Evolutionary conservation across 2,888 invertebrate genomes (phyloP), one percentile per base, ranked within the genome.

Genomic region (Chirona hameri): DNA sequence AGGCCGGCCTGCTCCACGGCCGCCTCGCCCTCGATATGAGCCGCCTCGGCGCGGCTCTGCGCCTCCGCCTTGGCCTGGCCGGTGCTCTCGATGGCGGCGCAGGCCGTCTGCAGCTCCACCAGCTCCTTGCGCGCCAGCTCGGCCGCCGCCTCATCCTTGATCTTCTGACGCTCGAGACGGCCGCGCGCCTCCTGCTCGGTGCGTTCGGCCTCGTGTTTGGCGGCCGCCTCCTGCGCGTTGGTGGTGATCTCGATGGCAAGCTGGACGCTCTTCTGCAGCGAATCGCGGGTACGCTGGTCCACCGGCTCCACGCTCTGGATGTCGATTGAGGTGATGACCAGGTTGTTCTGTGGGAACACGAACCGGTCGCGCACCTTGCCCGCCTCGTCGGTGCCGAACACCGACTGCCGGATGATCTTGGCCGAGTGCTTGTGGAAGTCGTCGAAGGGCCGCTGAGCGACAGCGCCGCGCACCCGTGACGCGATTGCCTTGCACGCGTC

Each of bases 371-470:
- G 86, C 55, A 89, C 87, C 83, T 89, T 88, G 82, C 86, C 86
- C 82, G 87, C 88, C 39, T 89, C 89, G 84, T 89, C 89, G 55
- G 88, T 81, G 15, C 90, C 90, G 86, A 90, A 90, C 82, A 90
- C 89, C 48, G 90, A 88, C 0, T 88, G 85, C 31, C 89, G 87
- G 85, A 90, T 90, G 83, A 90, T 89, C 83, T 87, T 87, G 12
- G 90, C 89, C 18, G 89, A 90, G 84, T 89, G 88, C 89, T 90
- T 90, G 86, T 90, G 90, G 86, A 90, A 90, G 84, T 90, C 89
- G 86, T 90, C 90, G 86, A 90, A 90, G 84, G 87, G 87, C 5
- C 89, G 89, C 82, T 88, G 87, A 29, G 90, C 89, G 0, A 90
- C 89, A 55, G 89, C 88, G 24, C 90, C 90, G 85, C 90, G 86